Conservation (phyloP, 2,888 invertebrate genomes). For the Siphonodentalium dalli region DNA sequence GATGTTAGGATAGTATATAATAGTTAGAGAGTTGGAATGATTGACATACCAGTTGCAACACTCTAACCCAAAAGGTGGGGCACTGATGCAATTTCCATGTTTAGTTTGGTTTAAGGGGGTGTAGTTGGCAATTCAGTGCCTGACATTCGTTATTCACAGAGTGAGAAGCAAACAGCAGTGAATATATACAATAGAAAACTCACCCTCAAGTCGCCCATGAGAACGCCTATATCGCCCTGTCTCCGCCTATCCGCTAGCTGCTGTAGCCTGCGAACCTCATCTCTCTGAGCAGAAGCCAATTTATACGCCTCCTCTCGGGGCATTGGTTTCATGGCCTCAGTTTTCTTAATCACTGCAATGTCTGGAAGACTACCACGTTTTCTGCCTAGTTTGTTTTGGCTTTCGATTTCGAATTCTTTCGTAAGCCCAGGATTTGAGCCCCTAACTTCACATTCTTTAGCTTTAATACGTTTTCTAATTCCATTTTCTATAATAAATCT, state of each 20-base stretch:
- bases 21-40: too few relatives aligned
- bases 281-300: slow-evolving; percentile 72
- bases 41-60: too few relatives aligned
- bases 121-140: too few relatives aligned
- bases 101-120: too few relatives aligned
- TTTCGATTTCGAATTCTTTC: slow-evolving; percentile 78
- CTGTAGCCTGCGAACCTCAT: slow-evolving; percentile 90
- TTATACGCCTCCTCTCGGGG: slow-evolving; percentile 94
- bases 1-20: too few relatives aligned
- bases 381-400: slow-evolving; percentile 36
- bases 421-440: slow-evolving; percentile 67
- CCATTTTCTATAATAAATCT: slow-evolving; percentile 64
- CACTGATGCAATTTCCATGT: too few relatives aligned
- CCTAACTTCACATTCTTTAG: slow-evolving; percentile 41
- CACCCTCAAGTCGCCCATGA: slow-evolving; percentile 63
- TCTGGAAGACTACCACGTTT: slow-evolving; percentile 89
- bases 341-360: slow-evolving; percentile 74
- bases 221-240: slow-evolving; percentile 61
- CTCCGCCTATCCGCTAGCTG: slow-evolving; percentile 67
- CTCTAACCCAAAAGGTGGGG: too few relatives aligned
- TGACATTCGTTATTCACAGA: too few relatives aligned
- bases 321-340: slow-evolving; percentile 78
- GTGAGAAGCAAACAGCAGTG: too few relatives aligned
- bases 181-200: too few relatives aligned
- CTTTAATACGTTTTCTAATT: slow-evolving; percentile 59